Base-by-base conservation (phyloP, 2,888 invertebrate genomes). In the Phaedon cochleariae region DNA sequence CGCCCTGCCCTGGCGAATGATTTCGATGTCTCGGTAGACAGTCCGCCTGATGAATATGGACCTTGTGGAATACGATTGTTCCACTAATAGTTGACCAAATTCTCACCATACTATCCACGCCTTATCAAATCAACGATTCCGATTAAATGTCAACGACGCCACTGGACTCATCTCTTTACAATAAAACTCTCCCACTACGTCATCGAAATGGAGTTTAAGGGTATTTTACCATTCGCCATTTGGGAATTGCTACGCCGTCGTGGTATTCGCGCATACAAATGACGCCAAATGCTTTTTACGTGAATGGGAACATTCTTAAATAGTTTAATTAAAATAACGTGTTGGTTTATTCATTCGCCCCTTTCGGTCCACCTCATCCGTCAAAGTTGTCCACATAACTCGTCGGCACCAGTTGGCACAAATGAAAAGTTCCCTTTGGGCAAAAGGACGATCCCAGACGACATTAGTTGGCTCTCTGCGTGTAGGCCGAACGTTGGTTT, bases 141-240 rank as follows among this genome's bases (percentile, higher is more conserved):
- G 26, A 26, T 26, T 26, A 26, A 26, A 26, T 5, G 26, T 3
- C 7, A 7, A 26, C 26, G 4, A 2, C 41, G 41, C n/a, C 41
- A 41, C 41, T 41, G 41, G 15, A 12, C 41, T 2, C 15, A 15
- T 41, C 41, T 41, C 41, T 41, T 15, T 3, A 41, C 15, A n/a
- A 41, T 41, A 41, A 15, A 41, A 41, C 41, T 41, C 41, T 41
- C 41, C 41, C 15, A 10, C 15, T n/a, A 41, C 41, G 41, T 41
- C 41, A 41, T 41, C 41, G 15, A 15, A n/a, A 41, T 41, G 41
- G 41, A 41, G 41, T 41, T 41, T 41, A n/a, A 41, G 12, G 41
- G 41, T 41, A 41, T n/a, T 41, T 41, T 41, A 41, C 41, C 41
- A 41, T 41, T 41, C 15, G 41, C 41, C 41, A 41, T 41, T 41